These are phyloP conservation scores for Elysia chlorotica DNA, from an alignment of 1,140 invertebrate species.

Conservation along the genomic window DNA sequence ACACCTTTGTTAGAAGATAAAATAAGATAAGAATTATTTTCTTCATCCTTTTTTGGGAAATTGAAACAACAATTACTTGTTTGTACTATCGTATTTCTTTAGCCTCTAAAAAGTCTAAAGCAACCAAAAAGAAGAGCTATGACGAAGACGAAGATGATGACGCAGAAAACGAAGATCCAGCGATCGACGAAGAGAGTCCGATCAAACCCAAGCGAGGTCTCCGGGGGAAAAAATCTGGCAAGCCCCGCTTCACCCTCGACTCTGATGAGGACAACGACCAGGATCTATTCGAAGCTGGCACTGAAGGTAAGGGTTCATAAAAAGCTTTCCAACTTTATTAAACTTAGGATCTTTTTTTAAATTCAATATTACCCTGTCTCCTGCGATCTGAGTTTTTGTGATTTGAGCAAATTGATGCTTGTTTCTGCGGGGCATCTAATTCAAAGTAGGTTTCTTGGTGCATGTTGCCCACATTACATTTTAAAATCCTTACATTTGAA, in stretches of 20 bases:
- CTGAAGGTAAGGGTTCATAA: slow-evolving; percentile 8
- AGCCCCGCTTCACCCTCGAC: slow-evolving; percentile 41
- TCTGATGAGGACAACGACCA: slow-evolving; percentile 50
- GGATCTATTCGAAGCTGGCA: slow-evolving; percentile 12
- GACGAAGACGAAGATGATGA: slow-evolving; percentile 30
- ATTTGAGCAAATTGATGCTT: too few species aligned
- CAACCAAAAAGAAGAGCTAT: slow-evolving; percentile 26
- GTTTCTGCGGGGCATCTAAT: too few species aligned
- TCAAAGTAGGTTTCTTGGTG: neutral
- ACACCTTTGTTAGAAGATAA: neutral
- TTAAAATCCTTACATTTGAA: too few species aligned
- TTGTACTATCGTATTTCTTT: too few species aligned
- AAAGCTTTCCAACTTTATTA: too few species aligned
- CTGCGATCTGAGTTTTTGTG: too few species aligned
- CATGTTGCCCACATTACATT: neutral
- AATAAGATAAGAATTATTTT: neutral
- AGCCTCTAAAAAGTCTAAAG: slow-evolving; percentile 21
- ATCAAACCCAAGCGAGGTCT: slow-evolving; percentile 12
- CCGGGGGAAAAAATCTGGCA: slow-evolving; percentile 25
- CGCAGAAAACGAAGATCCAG: too few species aligned
- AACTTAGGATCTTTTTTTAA: too few species aligned
- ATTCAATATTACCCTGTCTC: too few species aligned
- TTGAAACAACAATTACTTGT: too few species aligned
- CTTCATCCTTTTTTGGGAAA: too few species aligned
- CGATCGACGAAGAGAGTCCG: slow-evolving; percentile 25